These are phyloP conservation scores for Hartigia nigra DNA, from an alignment of 2,888 invertebrate species.

Conservation along the genomic window DNA sequence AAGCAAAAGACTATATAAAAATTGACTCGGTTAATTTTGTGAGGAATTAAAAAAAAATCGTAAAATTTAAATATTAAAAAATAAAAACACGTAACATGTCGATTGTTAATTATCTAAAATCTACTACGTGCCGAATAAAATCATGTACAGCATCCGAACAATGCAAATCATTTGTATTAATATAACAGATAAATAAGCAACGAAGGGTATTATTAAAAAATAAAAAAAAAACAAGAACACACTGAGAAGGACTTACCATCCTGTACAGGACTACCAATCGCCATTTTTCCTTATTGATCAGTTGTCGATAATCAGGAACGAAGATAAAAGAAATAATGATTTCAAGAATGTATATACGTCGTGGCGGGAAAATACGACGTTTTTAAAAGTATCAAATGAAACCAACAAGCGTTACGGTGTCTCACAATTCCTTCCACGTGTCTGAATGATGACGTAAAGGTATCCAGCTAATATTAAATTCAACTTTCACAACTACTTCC, in stretches of 20 bases:
- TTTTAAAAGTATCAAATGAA: neutral
- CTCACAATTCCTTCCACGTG: neutral
- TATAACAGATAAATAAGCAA: neutral
- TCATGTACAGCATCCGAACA: neutral
- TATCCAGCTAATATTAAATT: neutral
- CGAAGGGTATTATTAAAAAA: neutral
- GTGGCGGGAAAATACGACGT: neutral
- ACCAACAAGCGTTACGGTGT: neutral
- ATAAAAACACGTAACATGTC: neutral
- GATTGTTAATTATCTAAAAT: neutral
- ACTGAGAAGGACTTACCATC: neutral
- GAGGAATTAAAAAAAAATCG: neutral
- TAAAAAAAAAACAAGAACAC: neutral
- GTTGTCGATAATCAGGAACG: neutral
- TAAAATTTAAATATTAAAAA: neutral
- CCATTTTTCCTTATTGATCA: neutral
- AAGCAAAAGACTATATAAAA: neutral
- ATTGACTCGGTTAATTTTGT: neutral
- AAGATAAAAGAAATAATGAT: neutral
- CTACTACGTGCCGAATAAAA: neutral
- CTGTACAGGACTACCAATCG: neutral
- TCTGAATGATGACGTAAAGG: neutral
- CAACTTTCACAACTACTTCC: neutral
- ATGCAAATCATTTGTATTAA: neutral
- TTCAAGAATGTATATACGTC: neutral